These are phyloP conservation scores for Hydraecia micacea DNA, from an alignment of 2,888 invertebrate species.

Conservation along the genomic window DNA sequence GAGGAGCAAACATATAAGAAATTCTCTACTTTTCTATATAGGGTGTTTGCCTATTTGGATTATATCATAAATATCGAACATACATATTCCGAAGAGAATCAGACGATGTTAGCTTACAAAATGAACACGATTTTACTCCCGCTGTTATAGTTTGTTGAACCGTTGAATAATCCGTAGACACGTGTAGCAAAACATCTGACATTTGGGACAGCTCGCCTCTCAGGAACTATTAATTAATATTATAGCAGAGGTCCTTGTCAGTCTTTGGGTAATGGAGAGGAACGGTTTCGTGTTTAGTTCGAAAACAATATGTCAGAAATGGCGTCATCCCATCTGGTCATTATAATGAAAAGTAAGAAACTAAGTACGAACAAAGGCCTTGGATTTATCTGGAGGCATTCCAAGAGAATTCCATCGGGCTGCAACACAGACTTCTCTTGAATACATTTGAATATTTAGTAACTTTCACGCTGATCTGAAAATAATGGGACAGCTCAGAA, in stretches of 20 bases:
- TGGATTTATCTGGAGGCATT: conserved; percentile 39
- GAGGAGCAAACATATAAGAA: neutral
- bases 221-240: conserved; percentile 63
- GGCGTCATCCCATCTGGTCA: conserved; percentile 20
- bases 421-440: conserved; percentile 24
- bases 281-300: conserved; percentile 33
- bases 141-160: conserved; percentile 59
- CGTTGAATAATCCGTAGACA: conserved; percentile 49
- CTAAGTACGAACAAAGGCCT: neutral
- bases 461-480: conserved; percentile 47
- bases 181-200: conserved; percentile 62
- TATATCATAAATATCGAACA: neutral
- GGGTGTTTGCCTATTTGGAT: conserved; percentile 21
- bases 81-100: conserved; percentile 16
- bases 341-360: conserved; percentile 14
- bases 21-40: neutral
- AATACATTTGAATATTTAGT: conserved; percentile 55
- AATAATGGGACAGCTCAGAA: conserved; percentile 27
- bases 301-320: conserved; percentile 49
- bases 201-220: conserved; percentile 56
- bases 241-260: conserved; percentile 46
- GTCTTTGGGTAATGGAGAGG: conserved; percentile 48
- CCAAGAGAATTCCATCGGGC: conserved; percentile 20
- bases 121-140: conserved; percentile 41
- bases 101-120: conserved; percentile 38